Evolutionary conservation across 2,888 invertebrate genomes (phyloP), one percentile per base, ranked within the genome.

Genomic region (Halictus quadricinctus): DNA sequence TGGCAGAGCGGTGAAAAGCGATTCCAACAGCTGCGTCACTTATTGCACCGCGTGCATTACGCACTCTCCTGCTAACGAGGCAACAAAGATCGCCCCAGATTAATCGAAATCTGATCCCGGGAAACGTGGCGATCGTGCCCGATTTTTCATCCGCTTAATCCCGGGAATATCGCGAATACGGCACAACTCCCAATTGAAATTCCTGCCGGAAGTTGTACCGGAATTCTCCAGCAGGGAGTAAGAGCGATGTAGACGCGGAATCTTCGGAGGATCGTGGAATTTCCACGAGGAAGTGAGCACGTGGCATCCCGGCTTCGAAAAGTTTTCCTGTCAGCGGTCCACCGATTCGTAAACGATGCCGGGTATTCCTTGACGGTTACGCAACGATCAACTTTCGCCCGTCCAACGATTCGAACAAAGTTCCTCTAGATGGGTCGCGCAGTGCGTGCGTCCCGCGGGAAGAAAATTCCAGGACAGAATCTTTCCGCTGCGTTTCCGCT

Each of bases 1-100:
- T 60, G 54, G 58, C n/a, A 41, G 64, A 72, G 64, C 83, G 70
- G 75, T 69, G 87, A 84, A 76, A 77, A 83, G 77, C 81, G 86
- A 87, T 89, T 89, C 89, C 85, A 89, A 89, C 85, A 85, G 88
- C 85, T 80, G 81, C 87, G 85, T 88, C 88, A 85, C 87, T 87
- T 76, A 77, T 75, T 76, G 69, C 76, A 79, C 76, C 50, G 41
- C 83, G 83, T 90, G 85, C 84, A 88, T 91, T 89, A 88, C 2
- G 12, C 4, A 60, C 0, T 25, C 60, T 60, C 5, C 5, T 5
- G 60, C n/a, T 60, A 60, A 60, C 60, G 25, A 60, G 60, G 6
- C 25, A 25, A 54, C 54, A 54, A 54, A 54, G 8, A n/a, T 54
- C n/a, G n/a, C 64, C 7, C 64, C 29, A 13, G 29, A 29, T 29